These are phyloP conservation scores for Tribolium madens DNA, from an alignment of 1,140 invertebrate genomes.

Conservation along the genomic window DNA sequence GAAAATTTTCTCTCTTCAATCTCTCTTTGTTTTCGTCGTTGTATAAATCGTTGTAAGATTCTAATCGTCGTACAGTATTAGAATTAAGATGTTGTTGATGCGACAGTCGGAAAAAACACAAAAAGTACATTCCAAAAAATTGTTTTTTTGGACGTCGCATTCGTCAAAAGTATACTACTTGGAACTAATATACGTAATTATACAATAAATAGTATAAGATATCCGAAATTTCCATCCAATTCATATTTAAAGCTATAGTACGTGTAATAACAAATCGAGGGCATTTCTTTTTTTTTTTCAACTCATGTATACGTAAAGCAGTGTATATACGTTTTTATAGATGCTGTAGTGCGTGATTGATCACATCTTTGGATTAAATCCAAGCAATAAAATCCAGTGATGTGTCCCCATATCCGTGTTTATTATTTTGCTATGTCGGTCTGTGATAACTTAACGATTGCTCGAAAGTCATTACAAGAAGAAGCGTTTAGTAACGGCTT, in stretches of 20 bases:
- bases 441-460: conserved; percentile 63
- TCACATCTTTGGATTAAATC: conserved; percentile 3
- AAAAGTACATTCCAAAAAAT: conserved; percentile 37
- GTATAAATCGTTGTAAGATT: conserved; percentile 36
- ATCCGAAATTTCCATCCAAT: conserved; percentile 60
- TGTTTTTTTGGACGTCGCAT: conserved; percentile 47
- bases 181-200: conserved; percentile 65
- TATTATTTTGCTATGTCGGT: conserved; percentile 62
- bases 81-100: conserved; percentile 43
- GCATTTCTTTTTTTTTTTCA: conserved; percentile 33
- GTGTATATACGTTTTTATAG: conserved; percentile 57
- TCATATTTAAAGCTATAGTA: conserved; percentile 49
- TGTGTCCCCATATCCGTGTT: conserved; percentile 45
- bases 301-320: conserved; percentile 57
- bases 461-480: conserved; percentile 48
- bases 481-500: conserved; percentile 42
- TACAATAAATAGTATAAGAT: conserved; percentile 63
- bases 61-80: conserved; percentile 46
- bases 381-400: conserved; percentile 31
- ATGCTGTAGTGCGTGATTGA: conserved; percentile 53
- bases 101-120: conserved; percentile 6
- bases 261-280: conserved; percentile 43
- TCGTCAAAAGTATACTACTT: conserved; percentile 61
- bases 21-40: conserved; percentile 17
- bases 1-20: conserved; percentile 15